Evolutionary conservation across 2,113 vertebrate species (phyloP), one percentile per base, ranked within the genome.

Genomic region (Zootoca vivipara): DNA sequence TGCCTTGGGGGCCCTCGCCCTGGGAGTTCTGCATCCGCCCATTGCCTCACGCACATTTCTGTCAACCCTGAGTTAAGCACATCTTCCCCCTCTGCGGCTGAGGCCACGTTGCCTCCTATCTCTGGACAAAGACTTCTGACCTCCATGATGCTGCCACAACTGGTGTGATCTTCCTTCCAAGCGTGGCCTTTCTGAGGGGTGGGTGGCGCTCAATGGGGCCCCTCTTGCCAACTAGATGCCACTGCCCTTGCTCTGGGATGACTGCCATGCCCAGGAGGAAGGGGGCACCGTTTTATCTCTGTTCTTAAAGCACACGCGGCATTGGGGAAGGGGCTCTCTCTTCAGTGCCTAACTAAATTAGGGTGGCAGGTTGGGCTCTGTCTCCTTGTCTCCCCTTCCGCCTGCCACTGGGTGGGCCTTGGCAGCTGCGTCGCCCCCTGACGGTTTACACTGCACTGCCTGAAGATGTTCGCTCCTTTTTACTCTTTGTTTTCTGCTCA

Each of bases 341-440:
- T 46, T 46, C 46, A 46, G 94, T 94, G 93, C 94, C 95, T 78
- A 24, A 15, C 0, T 38, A 30, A 30, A 30, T 4, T 9, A 10
- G 35, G 46, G 9, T 5, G 28, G n/a, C 16, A 6, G 56, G 30
- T 28, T 1, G 38, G 20, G 28, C 46, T 4, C 20, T 10, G 33
- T 1, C 46, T 3, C 2, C 56, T n/a, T 22, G 3, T 62, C 33
- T 13, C 5, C 1, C 74, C 74, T 67, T 24, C 13, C 70, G 13
- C 35, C 38, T 2, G 9, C 70, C 24, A 3, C n/a, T 15, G n/a
- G n/a, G 8, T 5, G 7, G 24, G 10, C 1, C 7, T 7, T 8
- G 20, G 20, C 72, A 65, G 46, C 28, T 56, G 4, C 0, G 24
- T 18, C 24, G 5, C 58, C 24, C 5, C 46, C 72, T 5, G 38